A percentile compares a stretch with the other conserved stretches of the same genome.
phyloP scores from a whole-genome alignment of 1,140 invertebrate genomes.

The Cotesia glomerata region DNA sequence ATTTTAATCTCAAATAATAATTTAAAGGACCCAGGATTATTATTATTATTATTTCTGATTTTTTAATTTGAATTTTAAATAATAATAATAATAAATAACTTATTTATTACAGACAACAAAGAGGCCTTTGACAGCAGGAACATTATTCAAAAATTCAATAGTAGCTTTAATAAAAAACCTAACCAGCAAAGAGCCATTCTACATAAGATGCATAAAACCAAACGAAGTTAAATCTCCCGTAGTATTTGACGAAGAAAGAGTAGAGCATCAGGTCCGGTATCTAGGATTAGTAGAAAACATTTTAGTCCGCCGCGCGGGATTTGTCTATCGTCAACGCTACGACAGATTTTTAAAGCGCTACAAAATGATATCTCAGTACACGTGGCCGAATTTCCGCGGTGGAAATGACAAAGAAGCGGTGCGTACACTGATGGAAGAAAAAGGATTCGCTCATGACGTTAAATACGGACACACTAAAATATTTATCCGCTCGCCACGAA shows the following conservation, averaged over 20 bases:
- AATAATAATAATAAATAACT: constrained; percentile 18
- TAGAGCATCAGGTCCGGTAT: constrained; percentile 90
- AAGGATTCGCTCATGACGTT: constrained; percentile 82
- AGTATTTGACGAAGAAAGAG: constrained; percentile 79
- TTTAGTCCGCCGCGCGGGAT: constrained; percentile 90
- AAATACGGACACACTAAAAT: constrained; percentile 94
- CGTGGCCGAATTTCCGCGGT: constrained; percentile 91
- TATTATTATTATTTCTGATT: constrained; percentile 3
- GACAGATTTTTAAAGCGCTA: constrained; percentile 87
- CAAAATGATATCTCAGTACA: constrained; percentile 93
- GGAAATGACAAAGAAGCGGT: constrained; percentile 82
- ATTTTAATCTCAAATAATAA: too few relatives aligned
- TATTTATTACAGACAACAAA: constrained; percentile 81
- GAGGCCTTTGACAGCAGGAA: constrained; percentile 89
- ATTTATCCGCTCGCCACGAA: constrained; percentile 89
- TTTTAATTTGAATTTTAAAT: constrained; percentile 3
- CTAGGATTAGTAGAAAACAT: constrained; percentile 93
- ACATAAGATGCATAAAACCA: constrained; percentile 95
- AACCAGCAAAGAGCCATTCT: constrained; percentile 92
- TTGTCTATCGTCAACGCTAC: constrained; percentile 90
- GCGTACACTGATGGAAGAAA: constrained; percentile 80
- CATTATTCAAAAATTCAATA: constrained; percentile 95
- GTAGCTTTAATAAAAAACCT: constrained; percentile 86
- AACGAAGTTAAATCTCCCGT: constrained; percentile 90
- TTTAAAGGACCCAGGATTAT: too few relatives aligned